Evolutionary conservation across 2,113 vertebrate species (phyloP).

Genomic region (Zosterops borbonicus): DNA sequence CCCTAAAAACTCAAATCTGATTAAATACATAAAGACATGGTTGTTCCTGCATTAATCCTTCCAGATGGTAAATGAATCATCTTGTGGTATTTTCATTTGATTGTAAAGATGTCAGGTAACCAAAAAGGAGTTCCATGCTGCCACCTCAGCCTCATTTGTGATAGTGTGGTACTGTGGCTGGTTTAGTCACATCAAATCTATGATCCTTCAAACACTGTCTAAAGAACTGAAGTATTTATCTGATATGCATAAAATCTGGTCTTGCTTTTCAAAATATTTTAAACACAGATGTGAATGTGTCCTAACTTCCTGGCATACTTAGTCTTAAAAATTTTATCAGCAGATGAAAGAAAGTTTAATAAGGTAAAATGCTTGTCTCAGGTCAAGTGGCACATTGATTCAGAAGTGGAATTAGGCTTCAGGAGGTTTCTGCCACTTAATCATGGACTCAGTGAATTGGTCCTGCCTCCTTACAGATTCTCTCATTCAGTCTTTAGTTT

Average conservation of each 20-base stretch:
- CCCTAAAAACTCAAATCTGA: neutral
- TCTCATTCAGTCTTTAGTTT: neutral
- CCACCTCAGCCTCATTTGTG: neutral
- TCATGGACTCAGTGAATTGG: neutral
- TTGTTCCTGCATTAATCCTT: neutral
- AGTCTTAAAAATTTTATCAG: neutral
- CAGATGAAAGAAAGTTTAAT: neutral
- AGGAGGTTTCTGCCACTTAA: neutral
- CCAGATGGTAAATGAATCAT: neutral
- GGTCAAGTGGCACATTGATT: neutral
- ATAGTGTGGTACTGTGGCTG: neutral
- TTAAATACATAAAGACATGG: neutral
- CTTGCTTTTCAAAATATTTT: slow-evolving; percentile 12
- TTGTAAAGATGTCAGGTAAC: neutral
- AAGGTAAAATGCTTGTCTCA: neutral
- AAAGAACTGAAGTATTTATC: neutral
- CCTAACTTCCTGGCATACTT: neutral
- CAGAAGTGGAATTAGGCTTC: slow-evolving; percentile 2
- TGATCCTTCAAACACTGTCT: neutral
- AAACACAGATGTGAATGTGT: neutral
- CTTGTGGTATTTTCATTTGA: slow-evolving; percentile 1
- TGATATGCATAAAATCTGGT: neutral
- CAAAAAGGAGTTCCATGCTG: neutral
- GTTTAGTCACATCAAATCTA: neutral
- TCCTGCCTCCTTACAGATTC: neutral